Evolutionary conservation across 1,140 invertebrate genomes (phyloP), one percentile per base, ranked within the genome.

Genomic region (Amphibalanus amphitrite): DNA sequence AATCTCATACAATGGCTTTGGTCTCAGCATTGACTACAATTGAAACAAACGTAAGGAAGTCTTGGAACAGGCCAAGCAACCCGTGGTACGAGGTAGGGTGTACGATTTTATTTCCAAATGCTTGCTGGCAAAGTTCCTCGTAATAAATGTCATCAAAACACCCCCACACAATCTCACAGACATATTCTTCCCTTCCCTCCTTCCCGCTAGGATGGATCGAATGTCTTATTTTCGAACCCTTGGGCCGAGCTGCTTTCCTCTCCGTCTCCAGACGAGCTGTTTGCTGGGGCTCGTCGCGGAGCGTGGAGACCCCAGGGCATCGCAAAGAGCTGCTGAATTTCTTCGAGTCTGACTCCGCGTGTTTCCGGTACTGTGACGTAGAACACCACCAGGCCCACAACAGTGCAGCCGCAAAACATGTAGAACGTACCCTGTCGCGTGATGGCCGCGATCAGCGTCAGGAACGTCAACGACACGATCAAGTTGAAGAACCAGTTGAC

Each of bases 401-500:
- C 76, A 1, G 85, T 83, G 47, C 85, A 74, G 15, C 78, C 79
- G 33, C 81, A 79, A 75, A 84, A 86, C 40, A 85, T 76, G 75
- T 82, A 85, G 77, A 86, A 86, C 26, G 83, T 59, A 78, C 78
- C 78, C 75, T 78, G 72, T 69, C 75, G 77, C 15, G 77, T 77
- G 0, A 79, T 30, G 26, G 72, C 38, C n/a, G 77, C 70, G 3
- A 76, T 77, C 23, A 78, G 72, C 3, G 81, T 80, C 28, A 87
- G 78, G 76, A 87, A 87, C 28, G 86, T 85, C 78, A 87, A 80
- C 0, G 86, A 85, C 25, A 87, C 81, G 25, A 84, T 74, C 28
- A 87, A 77, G 77, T 87, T 87, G 74, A 81, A 83, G 0, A 82
- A 74, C 86, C 86, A 87, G 77, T 87, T 87, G 38, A 80, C 78